Conservation (phyloP, 2,113 vertebrate genomes). For the Litocranius walleri region DNA sequence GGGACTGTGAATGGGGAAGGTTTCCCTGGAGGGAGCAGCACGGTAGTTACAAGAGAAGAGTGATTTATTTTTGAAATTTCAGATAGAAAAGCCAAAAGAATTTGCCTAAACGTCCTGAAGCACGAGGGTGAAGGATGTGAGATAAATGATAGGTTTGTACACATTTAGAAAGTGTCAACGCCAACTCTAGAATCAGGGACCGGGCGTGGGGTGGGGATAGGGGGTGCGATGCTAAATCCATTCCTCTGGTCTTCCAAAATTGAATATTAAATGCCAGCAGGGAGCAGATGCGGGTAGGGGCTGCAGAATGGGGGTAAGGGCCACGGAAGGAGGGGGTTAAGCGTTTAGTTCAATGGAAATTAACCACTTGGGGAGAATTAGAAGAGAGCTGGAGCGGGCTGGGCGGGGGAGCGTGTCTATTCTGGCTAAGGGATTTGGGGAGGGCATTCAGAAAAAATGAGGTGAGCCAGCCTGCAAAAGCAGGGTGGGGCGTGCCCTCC, state of each 20-base stretch:
- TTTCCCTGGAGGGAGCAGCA: constrained; percentile 14
- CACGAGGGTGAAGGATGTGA: neutral
- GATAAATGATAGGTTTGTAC: constrained; percentile 26
- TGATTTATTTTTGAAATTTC: constrained; percentile 71
- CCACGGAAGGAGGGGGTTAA: neutral
- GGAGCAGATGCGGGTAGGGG: constrained; percentile 34
- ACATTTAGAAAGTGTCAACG: neutral
- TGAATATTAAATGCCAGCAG: constrained; percentile 57
- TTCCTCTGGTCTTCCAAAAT: constrained; percentile 48
- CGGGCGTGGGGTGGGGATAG: neutral
- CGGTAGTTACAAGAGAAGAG: neutral
- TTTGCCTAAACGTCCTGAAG: neutral
- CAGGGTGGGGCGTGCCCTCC: neutral
- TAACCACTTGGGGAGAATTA: constrained; percentile 6
- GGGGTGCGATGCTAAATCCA: neutral
- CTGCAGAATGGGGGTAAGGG: neutral
- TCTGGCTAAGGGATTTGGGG: neutral
- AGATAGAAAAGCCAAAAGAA: constrained; percentile 30
- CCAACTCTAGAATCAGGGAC: neutral
- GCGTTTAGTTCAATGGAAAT: constrained; percentile 41
- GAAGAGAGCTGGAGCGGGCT: neutral
- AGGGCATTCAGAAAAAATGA: neutral
- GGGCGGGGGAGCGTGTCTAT: neutral
- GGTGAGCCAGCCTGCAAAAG: neutral
- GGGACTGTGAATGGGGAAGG: neutral